A percentile compares a stretch with the other conserved stretches of the same genome.
Evolutionary conservation across 2,797 vertebrate genomes (phyloP).

Genomic region (Coregonus sp.): DNA sequence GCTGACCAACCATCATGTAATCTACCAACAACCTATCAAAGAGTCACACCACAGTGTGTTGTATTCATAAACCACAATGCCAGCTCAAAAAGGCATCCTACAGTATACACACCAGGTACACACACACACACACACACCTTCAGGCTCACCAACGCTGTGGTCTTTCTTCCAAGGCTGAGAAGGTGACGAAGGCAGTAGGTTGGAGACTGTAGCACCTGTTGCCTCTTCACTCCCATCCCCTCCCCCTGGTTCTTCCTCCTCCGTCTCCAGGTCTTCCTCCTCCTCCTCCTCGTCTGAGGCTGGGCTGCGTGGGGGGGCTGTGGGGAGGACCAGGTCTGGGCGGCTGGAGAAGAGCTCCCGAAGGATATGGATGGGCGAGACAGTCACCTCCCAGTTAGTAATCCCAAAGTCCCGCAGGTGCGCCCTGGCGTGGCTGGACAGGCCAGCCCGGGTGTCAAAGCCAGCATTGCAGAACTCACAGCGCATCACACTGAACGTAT

Average conservation of each 20-base stretch:
- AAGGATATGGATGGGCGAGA: constrained; percentile 93
- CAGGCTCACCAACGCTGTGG: constrained; percentile 40
- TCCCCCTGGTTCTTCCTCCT: constrained; percentile 46
- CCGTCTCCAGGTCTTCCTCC: constrained; percentile 54
- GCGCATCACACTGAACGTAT: constrained; percentile 96
- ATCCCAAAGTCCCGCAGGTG: constrained; percentile 96
- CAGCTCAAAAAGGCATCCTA: not conserved
- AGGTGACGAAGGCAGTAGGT: constrained; percentile 48
- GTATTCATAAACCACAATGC: not conserved
- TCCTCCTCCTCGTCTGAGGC: constrained; percentile 54
- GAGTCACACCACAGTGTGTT: not conserved
- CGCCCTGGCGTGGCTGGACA: constrained; percentile 94
- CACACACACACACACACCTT: constrained; percentile 47
- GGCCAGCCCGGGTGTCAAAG: constrained; percentile 92
- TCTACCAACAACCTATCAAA: not conserved
- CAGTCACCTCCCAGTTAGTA: constrained; percentile 97
- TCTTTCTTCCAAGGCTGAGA: constrained; percentile 51
- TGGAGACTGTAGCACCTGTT: constrained; percentile 49
- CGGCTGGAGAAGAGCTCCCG: constrained; percentile 91
- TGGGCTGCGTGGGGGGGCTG: constrained; percentile 70
- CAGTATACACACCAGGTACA: not conserved
- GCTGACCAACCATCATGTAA: not conserved
- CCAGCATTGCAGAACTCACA: constrained; percentile 97
- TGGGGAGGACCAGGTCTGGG: constrained; percentile 82
- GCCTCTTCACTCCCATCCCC: constrained; percentile 55